Base-by-base conservation (phyloP, 1,140 invertebrate species). In the Metaphire vulgaris region DNA sequence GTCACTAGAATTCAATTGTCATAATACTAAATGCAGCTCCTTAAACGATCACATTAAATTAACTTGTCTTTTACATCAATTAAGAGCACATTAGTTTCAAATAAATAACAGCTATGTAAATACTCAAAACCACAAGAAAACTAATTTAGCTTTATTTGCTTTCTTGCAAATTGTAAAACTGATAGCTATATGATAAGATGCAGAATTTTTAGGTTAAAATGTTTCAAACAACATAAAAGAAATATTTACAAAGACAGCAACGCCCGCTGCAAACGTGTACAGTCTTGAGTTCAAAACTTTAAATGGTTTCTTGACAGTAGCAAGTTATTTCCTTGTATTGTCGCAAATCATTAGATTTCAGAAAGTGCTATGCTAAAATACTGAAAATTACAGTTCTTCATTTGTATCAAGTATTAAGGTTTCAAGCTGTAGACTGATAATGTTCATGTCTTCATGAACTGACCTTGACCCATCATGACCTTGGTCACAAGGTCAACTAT, bases 401-500 rank as follows among this genome's bases (percentile, higher is more conserved):
- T n/a, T n/a, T n/a, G n/a, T n/a, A n/a, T n/a, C n/a, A n/a, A n/a
- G n/a, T n/a, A n/a, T n/a, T n/a, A n/a, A n/a, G n/a, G n/a, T n/a
- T n/a, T n/a, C 6, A 56, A 56, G 41, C 41, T 56, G 41, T 12
- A 6, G 41, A 56, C 41, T 12, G 41, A 56, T 56, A 56, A 12
- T 56, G 41, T 56, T 56, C 41, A 56, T 21, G 41, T 56, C 41
- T 56, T 56, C 41, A 56, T 56, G 41, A 56, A 56, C 41, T 56
- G 41, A 56, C 41, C 41, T 56, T 56, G 41, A 56, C 41, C 41
- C 41, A 56, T 56, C 41, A 56, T 56, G 41, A 56, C 41, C 41
- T 56, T 56, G 6, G 41, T 56, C 41, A 56, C 41, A 56, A 56
- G 41, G 41, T 21, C 41, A 56, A 56, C 41, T 74, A 96, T 94